Base-by-base conservation (phyloP, 2,888 invertebrate genomes). In the Tuta absoluta region DNA sequence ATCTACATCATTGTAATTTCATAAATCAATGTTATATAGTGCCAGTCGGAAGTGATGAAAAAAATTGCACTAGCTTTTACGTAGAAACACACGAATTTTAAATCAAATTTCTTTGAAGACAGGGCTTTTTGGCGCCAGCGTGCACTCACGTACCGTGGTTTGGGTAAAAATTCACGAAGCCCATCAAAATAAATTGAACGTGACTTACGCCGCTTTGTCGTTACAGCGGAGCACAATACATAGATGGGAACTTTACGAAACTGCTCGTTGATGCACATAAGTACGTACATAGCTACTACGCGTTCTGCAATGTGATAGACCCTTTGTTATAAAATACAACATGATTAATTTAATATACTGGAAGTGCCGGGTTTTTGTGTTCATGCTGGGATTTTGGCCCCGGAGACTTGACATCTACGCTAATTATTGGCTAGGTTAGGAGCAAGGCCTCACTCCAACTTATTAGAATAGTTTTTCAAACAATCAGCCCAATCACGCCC, bases 131-230 rank as follows among this genome's bases (percentile, higher is more conserved):
- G 38, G 49, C 37, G 33, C 24, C 45, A 45, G 45, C 3, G 11
- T n/a, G 45, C 45, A 45, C 45, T 45, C 45, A 17, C 45, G 45
- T 45, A 23, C 38, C 48, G n/a, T n/a, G 14, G 14, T 56, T 21
- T 48, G 14, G 10, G 49, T 58, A 51, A 49, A 59, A 64, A 48
- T 59, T 53, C 67, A 71, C 68, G 67, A 67, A 33, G 11, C 45
- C 68, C 68, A 75, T 73, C 78, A 77, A 74, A 72, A 69, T 67
- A 70, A 75, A 74, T 71, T 69, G 72, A 69, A 73, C 69, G 67
- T 70, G 71, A 71, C 69, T 71, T 65, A 63, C 57, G 64, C 53
- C 66, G 48, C 48, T 72, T 69, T 69, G 41, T 65, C 68, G 67
- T 70, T 68, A 64, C 67, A 66, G 68, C 69, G 69, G 67, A 51